Base-by-base conservation (phyloP, 2,113 vertebrate species). In the Clarias batrachus region DNA sequence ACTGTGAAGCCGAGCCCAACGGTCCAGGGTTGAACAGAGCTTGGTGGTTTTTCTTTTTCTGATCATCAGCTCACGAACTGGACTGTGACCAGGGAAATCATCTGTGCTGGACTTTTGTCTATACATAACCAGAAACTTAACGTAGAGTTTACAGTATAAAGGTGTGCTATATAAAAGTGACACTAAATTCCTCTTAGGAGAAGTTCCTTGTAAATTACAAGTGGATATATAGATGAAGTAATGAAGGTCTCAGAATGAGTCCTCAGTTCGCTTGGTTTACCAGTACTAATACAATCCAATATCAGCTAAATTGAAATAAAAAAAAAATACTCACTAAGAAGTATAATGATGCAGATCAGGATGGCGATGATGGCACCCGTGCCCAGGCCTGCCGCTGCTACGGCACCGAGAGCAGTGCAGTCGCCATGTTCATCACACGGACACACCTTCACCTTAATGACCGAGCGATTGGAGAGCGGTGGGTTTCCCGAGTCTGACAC, bases 361-460 rank as follows among this genome's bases (percentile, higher is more conserved):
- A 99, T 99, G 90, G 97, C 96, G 70, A 97, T 96, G 78, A 99
- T 98, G 92, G 98, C 97, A 0, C 98, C 98, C 0, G 98, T 98
- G 87, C 98, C 98, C 90, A 99, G 95, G 23, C 97, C 97, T 0
- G 97, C 95, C 0, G 97, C 97, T 0, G 97, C 97, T 89, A 99
- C 96, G 0, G 98, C 97, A 0, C 97, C 97, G 0, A 96, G 87
- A 0, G 96, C 94, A 82, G 97, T 98, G 91, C 98, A 99, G 94
- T 99, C 98, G 0, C 98, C 97, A 0, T 98, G 96, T 85, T 97
- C 95, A 0, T 99, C 97, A 0, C 98, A 99, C 0, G 97, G 97
- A 89, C 98, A 99, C 93, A 99, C 98, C 93, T 99, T 99, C 89
- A 99, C 96, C 86, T 97, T 98, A 92, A 99, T 97, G 92, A 97